These are phyloP conservation scores for Falco punctatus DNA, from an alignment of 2,113 vertebrate genomes.

Conservation along the genomic window DNA sequence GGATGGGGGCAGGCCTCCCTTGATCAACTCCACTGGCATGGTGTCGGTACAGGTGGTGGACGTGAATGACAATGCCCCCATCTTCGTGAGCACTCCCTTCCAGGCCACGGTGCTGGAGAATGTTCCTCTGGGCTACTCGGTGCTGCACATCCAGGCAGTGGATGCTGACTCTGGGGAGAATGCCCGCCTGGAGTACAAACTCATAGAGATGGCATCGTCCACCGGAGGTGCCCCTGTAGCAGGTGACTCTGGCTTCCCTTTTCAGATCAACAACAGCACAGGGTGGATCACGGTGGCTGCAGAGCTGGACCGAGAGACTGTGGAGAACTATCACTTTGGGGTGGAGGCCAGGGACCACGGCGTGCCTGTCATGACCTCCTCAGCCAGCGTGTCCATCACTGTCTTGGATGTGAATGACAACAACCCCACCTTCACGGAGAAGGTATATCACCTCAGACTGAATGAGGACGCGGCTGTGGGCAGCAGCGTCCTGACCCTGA, in stretches of 20 bases:
- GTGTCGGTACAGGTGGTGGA: conserved; percentile 93
- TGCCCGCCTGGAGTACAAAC: conserved; percentile 86
- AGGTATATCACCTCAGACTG: conserved; percentile 88
- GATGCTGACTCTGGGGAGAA: conserved; percentile 93
- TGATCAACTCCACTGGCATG: conserved; percentile 92
- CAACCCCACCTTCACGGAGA: conserved; percentile 90
- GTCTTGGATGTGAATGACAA: conserved; percentile 96
- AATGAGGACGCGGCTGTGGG: conserved; percentile 93
- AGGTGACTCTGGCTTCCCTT: conserved; percentile 79
- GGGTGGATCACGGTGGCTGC: conserved; percentile 91
- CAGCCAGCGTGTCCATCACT: conserved; percentile 91
- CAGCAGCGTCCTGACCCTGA: conserved; percentile 90
- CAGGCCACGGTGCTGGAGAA: conserved; percentile 94
- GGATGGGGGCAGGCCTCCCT: conserved; percentile 92
- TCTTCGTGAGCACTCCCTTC: conserved; percentile 97
- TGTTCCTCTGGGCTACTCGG: conserved; percentile 88
- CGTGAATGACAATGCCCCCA: conserved; percentile 93
- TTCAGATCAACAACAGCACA: conserved; percentile 93
- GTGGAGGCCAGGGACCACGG: conserved; percentile 93
- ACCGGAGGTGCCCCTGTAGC: neutral
- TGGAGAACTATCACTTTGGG: conserved; percentile 90
- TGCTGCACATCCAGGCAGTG: conserved; percentile 94
- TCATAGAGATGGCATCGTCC: conserved; percentile 76
- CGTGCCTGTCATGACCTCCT: conserved; percentile 88
- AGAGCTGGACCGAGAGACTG: conserved; percentile 90